phyloP scores from a whole-genome alignment of 2,113 vertebrate genomes.

The Panurus biarmicus region DNA sequence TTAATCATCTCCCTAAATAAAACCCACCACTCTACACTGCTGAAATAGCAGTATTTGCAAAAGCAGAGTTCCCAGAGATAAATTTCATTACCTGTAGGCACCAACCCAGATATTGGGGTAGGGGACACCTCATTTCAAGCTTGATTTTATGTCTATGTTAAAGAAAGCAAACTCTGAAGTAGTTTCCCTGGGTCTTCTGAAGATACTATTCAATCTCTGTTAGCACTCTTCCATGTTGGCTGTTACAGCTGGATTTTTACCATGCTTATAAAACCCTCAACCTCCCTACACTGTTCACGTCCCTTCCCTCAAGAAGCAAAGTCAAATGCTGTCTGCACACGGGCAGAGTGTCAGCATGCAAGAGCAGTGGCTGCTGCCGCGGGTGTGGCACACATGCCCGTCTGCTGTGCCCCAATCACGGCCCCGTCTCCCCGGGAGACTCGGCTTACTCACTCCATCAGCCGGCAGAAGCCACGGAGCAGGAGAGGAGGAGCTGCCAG shows the following conservation, averaged over 20 bases:
- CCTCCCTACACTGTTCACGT: not conserved
- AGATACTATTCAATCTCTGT: not conserved
- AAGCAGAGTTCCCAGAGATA: not conserved
- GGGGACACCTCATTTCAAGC: not conserved
- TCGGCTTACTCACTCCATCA: not conserved
- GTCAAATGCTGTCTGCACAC: not conserved
- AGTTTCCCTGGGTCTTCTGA: not conserved
- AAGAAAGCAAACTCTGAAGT: not conserved
- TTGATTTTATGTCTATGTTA: not conserved
- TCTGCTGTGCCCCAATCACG: not conserved
- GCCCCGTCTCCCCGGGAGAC: too few species aligned
- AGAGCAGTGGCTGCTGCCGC: not conserved
- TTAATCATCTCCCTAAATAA: not conserved
- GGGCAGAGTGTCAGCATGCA: not conserved
- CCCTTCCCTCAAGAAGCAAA: not conserved
- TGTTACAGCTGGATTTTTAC: not conserved
- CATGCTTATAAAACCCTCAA: not conserved
- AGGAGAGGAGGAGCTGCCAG: not conserved
- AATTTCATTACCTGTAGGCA: not conserved
- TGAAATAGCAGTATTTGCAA: not conserved
- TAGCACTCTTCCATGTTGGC: not conserved
- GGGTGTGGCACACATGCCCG: fast-evolving
- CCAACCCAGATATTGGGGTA: not conserved
- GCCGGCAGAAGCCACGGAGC: not conserved
- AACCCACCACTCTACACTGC: not conserved